These are phyloP conservation scores for Lota lota DNA, from an alignment of 2,113 vertebrate species.

Conservation along the genomic window DNA sequence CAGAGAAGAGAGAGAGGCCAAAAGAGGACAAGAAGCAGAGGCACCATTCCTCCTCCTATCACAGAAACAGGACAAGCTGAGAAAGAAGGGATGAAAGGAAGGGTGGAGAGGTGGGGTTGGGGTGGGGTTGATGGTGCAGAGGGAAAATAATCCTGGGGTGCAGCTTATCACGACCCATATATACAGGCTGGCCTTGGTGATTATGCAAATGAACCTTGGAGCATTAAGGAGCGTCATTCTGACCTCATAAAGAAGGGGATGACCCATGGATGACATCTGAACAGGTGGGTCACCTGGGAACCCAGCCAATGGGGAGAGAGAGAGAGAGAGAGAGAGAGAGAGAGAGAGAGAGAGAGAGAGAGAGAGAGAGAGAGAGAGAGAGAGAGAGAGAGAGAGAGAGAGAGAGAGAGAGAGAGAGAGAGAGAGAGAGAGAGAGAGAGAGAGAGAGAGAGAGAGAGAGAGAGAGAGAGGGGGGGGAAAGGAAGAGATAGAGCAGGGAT, in stretches of 20 bases:
- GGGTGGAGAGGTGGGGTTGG: neutral
- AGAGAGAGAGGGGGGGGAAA: neutral
- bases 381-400: neutral
- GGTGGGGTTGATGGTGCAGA: neutral
- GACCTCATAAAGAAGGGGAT: too few relatives aligned
- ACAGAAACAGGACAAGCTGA: neutral
- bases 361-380: neutral
- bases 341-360: neutral
- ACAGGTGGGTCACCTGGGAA: too few relatives aligned
- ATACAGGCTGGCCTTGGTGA: neutral
- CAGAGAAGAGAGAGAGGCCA: conserved; percentile 7
- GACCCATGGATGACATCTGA: too few relatives aligned
- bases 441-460: neutral
- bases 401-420: neutral
- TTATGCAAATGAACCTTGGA: too few relatives aligned
- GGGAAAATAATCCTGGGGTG: too few relatives aligned
- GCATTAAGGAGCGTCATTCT: too few relatives aligned
- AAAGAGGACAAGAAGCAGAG: neutral
- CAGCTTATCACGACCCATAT: neutral
- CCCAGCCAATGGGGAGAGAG: neutral
- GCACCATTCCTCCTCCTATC: too few relatives aligned
- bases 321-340: neutral
- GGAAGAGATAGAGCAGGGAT: neutral
- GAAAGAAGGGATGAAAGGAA: neutral
- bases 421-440: neutral